These are phyloP conservation scores for Gobiocypris rarus DNA, from an alignment of 2,113 vertebrate genomes.

Conservation along the genomic window DNA sequence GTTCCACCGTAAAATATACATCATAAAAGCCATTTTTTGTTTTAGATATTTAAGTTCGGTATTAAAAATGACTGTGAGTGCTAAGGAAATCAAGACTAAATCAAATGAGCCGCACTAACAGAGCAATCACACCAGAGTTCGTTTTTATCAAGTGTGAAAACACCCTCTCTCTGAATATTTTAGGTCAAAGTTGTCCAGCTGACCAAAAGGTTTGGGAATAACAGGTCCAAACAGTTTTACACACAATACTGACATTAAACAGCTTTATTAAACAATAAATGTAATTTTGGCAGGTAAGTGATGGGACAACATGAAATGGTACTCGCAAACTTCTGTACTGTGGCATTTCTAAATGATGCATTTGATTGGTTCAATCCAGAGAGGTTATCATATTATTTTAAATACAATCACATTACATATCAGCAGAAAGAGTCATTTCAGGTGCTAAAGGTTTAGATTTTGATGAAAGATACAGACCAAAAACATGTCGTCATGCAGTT, in stretches of 20 bases:
- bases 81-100: too few relatives aligned
- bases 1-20: too few relatives aligned
- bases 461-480: not conserved
- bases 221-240: not conserved
- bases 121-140: too few relatives aligned
- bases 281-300: not conserved
- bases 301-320: not conserved
- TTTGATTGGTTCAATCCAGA: not conserved
- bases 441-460: not conserved
- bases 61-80: too few relatives aligned
- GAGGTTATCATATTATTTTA: not conserved
- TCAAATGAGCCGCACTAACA: too few relatives aligned
- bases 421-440: not conserved
- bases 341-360: not conserved
- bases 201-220: not conserved
- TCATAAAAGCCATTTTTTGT: too few relatives aligned
- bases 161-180: too few relatives aligned
- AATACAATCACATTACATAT: not conserved
- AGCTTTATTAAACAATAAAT: not conserved
- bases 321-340: too few relatives aligned
- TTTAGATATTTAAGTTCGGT: too few relatives aligned
- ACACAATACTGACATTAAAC: not conserved
- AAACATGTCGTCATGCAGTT: too few relatives aligned
- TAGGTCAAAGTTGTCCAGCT: too few relatives aligned
- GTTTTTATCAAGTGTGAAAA: too few relatives aligned